A percentile compares a stretch with the other conserved stretches of the same genome.
Conservation (phyloP, 2,888 invertebrate species). For the Odontothrips loti region DNA sequence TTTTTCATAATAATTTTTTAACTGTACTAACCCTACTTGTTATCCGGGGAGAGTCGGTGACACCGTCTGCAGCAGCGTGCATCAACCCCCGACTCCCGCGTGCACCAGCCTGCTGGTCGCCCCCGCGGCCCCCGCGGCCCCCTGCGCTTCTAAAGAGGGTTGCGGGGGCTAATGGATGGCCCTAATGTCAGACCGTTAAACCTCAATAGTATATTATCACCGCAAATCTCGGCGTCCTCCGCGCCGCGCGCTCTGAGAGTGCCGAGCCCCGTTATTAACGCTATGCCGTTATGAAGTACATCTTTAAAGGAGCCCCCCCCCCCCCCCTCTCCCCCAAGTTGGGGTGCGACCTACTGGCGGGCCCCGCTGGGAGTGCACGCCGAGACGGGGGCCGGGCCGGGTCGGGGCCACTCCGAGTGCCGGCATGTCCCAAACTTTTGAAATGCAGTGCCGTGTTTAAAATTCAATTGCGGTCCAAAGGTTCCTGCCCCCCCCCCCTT, state of each 20-base stretch:
- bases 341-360: not conserved
- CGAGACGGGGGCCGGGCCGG: not conserved
- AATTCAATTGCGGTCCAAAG: constrained; percentile 2
- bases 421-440: constrained; percentile 18
- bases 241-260: not conserved
- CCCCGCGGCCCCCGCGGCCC: not conserved
- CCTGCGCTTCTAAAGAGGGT: no score
- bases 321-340: no score
- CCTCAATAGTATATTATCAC: constrained; percentile 9
- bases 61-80: no score
- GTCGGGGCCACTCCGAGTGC: not conserved
- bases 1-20: no score
- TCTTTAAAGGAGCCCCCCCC: not conserved
- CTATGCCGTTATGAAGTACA: not conserved
- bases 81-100: not conserved
- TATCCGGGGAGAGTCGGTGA: no score
- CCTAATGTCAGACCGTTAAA: not conserved
- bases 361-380: no score
- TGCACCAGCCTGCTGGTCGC: not conserved
- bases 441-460: constrained; percentile 7
- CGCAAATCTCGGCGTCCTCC: not conserved
- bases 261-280: not conserved
- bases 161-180: not conserved
- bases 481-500: not conserved
- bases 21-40: no score